Conservation (phyloP, 2,888 invertebrate genomes). For the Tanypteryx hageni region DNA sequence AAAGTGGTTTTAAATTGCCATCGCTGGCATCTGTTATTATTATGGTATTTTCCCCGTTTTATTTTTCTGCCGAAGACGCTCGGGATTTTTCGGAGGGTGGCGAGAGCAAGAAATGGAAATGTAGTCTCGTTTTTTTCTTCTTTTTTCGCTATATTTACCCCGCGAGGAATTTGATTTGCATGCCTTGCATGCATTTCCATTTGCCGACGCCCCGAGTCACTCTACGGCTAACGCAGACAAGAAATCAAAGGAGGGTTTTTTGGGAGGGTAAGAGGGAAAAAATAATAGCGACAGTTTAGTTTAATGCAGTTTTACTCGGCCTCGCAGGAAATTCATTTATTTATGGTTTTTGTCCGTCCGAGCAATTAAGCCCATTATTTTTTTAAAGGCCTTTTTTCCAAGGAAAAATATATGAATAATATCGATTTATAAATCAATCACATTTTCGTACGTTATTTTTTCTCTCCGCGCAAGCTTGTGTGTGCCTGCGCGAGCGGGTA, state of each 20-base stretch:
- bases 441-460: background rate
- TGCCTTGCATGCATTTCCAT: constrained; percentile 50
- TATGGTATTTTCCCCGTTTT: background rate
- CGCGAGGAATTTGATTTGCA: constrained; percentile 48
- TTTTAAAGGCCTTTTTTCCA: background rate
- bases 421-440: constrained; percentile 31
- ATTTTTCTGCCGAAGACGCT: background rate
- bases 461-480: background rate
- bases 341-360: constrained; percentile 32
- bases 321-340: constrained; percentile 22
- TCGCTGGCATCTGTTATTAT: background rate
- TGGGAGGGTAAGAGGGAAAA: background rate
- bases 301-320: background rate
- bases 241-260: background rate
- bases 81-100: background rate
- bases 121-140: background rate
- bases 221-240: background rate
- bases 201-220: background rate
- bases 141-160: background rate
- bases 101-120: constrained; percentile 11
- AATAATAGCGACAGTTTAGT: background rate
- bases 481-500: background rate
- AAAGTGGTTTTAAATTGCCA: constrained; percentile 51
- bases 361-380: constrained; percentile 60
- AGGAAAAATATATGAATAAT: background rate